These are phyloP conservation scores for Trichopoda pennipes DNA, from an alignment of 2,888 invertebrate genomes.

Conservation along the genomic window DNA sequence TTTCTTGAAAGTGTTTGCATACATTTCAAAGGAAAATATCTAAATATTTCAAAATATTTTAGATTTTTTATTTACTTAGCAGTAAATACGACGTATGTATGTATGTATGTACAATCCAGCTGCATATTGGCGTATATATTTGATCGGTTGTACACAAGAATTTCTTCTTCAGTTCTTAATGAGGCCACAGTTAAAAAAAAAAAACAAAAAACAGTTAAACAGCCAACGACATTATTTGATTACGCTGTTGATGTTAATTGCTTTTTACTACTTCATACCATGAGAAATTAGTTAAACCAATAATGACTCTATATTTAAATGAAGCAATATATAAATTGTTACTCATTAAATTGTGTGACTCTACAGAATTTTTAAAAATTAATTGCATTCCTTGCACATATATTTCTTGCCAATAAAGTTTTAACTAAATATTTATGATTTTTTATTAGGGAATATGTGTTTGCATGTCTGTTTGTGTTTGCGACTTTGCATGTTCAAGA, in stretches of 20 bases:
- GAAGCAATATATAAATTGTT: too few species aligned
- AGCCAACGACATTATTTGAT: not conserved
- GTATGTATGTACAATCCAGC: not conserved
- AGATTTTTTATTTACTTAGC: not conserved
- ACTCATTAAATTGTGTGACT: too few species aligned
- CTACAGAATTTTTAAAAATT: too few species aligned
- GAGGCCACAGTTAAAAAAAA: slow-evolving; percentile 17
- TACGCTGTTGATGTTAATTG: slow-evolving; percentile 41
- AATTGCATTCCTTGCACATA: too few species aligned
- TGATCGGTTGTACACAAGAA: not conserved
- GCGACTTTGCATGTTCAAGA: too few species aligned
- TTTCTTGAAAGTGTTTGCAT: slow-evolving; percentile 23
- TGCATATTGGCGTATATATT: not conserved
- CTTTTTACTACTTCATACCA: not conserved
- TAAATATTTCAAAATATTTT: not conserved
- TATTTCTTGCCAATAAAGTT: too few species aligned
- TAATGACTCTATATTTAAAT: too few species aligned
- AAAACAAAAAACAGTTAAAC: slow-evolving; percentile 13
- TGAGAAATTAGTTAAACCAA: not conserved
- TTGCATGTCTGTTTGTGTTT: too few species aligned
- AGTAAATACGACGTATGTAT: not conserved
- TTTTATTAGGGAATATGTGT: too few species aligned
- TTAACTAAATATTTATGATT: too few species aligned
- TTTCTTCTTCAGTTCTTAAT: slow-evolving; percentile 21
- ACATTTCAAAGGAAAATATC: not conserved